Percentiles rank a stretch among this genome's conserved stretches.
Evolutionary conservation across 1,140 invertebrate species (phyloP).

Genomic region (Drosophila repletoides): DNA sequence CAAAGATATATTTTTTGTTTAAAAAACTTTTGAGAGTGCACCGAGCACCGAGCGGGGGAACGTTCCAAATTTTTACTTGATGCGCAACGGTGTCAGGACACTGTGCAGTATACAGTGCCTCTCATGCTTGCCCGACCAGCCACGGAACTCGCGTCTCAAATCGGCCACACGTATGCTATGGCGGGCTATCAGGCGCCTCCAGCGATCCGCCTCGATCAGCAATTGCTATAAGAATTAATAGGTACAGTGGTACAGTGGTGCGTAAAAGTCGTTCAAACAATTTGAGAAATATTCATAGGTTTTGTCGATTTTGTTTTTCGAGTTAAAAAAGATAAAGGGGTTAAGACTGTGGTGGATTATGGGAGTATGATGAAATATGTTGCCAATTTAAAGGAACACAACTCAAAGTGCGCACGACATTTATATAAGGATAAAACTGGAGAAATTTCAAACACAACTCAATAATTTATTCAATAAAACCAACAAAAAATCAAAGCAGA

Average conservation of each 20-base stretch:
- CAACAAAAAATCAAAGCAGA: conserved; percentile 39
- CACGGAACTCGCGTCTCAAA: conserved; percentile 77
- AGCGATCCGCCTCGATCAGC: conserved; percentile 79
- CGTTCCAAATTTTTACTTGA: conserved; percentile 56
- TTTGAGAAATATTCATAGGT: conserved; percentile 24
- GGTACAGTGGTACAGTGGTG: conserved; percentile 59
- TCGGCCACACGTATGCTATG: conserved; percentile 75
- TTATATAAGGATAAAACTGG: background rate
- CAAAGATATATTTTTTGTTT: conserved; percentile 16
- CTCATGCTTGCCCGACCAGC: conserved; percentile 81
- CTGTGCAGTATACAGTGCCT: conserved; percentile 81
- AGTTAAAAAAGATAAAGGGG: conserved; percentile 61
- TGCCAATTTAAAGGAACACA: conserved; percentile 64
- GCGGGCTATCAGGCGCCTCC: conserved; percentile 72
- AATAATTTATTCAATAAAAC: conserved; percentile 59
- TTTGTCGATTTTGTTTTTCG: conserved; percentile 43
- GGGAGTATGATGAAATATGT: conserved; percentile 31
- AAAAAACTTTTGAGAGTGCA: conserved; percentile 40
- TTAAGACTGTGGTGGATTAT: conserved; percentile 11
- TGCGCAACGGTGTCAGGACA: conserved; percentile 76
- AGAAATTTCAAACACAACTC: conserved; percentile 31
- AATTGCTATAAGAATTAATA: conserved; percentile 75
- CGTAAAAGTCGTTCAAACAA: conserved; percentile 48
- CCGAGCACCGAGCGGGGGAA: background rate
- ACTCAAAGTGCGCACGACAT: conserved; percentile 61